Evolutionary conservation across 2,113 vertebrate species (phyloP), one percentile per base, ranked within the genome.

Genomic region (Henicopernis longicauda): DNA sequence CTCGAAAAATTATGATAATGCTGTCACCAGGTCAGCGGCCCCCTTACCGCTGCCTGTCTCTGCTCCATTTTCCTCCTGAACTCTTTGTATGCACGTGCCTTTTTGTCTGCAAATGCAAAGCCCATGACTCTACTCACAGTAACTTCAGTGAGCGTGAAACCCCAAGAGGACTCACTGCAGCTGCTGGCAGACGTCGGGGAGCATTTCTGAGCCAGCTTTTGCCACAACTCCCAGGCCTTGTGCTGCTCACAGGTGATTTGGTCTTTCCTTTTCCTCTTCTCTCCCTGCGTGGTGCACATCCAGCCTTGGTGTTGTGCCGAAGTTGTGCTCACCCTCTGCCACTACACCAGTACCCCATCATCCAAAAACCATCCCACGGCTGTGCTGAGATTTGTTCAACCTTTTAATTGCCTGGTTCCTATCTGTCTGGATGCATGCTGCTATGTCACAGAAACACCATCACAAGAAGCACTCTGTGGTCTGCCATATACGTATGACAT

Each of bases 191-290:
- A 45, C 29, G 55, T 16, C 3, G 1, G 70, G 70, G 27, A 63
- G 25, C 52, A 38, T 55, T 89, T 26, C 70, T 36, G n/a, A 91
- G 69, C 45, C 80, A 73, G 47, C 16, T n/a, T 50, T 57, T 2
- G 5, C 42, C 49, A 59, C 32, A 50, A 10, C 49, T 42, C 55
- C 47, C 1, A 3, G 59, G 21, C 19, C n/a, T 49, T 0, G 0
- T 44, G 58, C 31, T 72, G 57, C 62, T 67, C 77, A 52, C 18
- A 34, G 44, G 17, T 57, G 47, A 20, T 67, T 16, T 29, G 34
- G n/a, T 31, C 40, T 31, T 40, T 29, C 42, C 38, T 49, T 27
- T 9, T 23, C 49, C 59, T 66, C 44, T n/a, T 13, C n/a, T 69
- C 49, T 55, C 59, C n/a, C 0, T 1, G 7, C 7, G 27, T 6